phyloP scores from a whole-genome alignment of 92 coral and sea anemone species.

The Pocillopora grandis region DNA sequence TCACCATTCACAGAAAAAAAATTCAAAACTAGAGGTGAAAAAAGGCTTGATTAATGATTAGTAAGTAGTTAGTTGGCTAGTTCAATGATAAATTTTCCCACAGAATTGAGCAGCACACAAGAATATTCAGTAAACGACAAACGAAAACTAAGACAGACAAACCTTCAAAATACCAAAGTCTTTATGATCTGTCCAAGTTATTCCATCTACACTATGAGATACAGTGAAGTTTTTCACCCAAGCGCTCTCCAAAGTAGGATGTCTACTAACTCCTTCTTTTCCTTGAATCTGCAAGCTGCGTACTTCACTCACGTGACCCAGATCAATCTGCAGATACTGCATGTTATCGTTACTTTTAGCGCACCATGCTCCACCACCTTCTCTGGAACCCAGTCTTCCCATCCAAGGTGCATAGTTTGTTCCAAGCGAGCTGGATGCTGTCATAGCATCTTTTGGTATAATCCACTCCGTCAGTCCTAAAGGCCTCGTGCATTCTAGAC shows the following conservation, averaged over 20 bases:
- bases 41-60: too few relatives aligned
- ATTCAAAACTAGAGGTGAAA: too few relatives aligned
- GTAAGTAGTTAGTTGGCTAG: too few relatives aligned
- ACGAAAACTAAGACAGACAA: not conserved
- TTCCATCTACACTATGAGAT: slow-evolving; percentile 40
- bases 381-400: slow-evolving; percentile 64
- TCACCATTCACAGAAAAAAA: too few relatives aligned
- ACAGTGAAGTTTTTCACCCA: slow-evolving; percentile 61
- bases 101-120: too few relatives aligned
- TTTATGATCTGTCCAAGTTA: slow-evolving; percentile 40
- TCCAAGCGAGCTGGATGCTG: slow-evolving; percentile 63
- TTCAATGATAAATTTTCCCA: too few relatives aligned
- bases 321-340: slow-evolving; percentile 73
- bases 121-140: too few relatives aligned
- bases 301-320: slow-evolving; percentile 60
- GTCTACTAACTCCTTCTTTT: slow-evolving; percentile 41
- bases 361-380: slow-evolving; percentile 77
- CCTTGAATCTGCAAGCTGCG: slow-evolving; percentile 67
- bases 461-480: slow-evolving; percentile 58
- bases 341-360: slow-evolving; percentile 42
- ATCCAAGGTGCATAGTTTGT: slow-evolving; percentile 73
- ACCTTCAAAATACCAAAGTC: slow-evolving; percentile 45
- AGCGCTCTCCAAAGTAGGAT: slow-evolving; percentile 51
- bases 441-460: slow-evolving; percentile 53
- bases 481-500: slow-evolving; percentile 53